Conservation (phyloP, 2,113 vertebrate genomes). For the Tetrax tetrax region DNA sequence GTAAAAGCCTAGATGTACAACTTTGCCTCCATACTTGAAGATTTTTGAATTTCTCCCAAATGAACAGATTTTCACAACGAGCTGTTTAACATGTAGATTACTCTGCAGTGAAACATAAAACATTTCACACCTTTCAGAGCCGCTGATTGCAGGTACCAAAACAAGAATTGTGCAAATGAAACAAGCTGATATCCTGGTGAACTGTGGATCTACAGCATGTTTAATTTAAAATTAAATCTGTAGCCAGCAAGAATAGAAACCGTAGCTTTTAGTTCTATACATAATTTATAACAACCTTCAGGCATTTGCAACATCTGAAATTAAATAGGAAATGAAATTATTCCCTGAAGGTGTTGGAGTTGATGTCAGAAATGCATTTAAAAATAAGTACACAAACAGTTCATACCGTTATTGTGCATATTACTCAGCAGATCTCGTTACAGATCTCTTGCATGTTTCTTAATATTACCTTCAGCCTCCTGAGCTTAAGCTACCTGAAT, state of each 20-base stretch:
- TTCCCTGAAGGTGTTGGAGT: neutral
- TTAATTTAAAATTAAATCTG: neutral
- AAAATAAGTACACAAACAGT: neutral
- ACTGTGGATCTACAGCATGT: neutral
- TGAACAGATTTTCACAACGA: neutral
- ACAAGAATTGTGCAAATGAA: neutral
- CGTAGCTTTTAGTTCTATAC: neutral
- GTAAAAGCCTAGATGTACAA: neutral
- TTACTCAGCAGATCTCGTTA: slow-evolving; percentile 18
- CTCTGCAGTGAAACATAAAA: neutral
- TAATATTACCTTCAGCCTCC: neutral
- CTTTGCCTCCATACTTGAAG: neutral
- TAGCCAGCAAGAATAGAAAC: neutral
- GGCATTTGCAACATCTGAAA: slow-evolving; percentile 6
- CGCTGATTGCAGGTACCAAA: neutral
- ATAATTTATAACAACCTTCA: slow-evolving; percentile 50
- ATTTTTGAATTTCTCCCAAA: neutral
- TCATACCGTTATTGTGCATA: neutral
- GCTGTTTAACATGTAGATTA: neutral
- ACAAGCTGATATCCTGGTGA: neutral
- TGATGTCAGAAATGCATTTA: slow-evolving; percentile 17
- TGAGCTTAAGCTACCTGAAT: neutral
- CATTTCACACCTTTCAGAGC: slow-evolving; percentile 14
- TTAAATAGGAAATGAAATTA: slow-evolving; percentile 62
- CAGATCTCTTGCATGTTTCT: neutral